Percentiles rank a stretch among this genome's conserved stretches.
Conservation (phyloP, 92 coral and sea anemone species). For the Scolanthus callimorphus region DNA sequence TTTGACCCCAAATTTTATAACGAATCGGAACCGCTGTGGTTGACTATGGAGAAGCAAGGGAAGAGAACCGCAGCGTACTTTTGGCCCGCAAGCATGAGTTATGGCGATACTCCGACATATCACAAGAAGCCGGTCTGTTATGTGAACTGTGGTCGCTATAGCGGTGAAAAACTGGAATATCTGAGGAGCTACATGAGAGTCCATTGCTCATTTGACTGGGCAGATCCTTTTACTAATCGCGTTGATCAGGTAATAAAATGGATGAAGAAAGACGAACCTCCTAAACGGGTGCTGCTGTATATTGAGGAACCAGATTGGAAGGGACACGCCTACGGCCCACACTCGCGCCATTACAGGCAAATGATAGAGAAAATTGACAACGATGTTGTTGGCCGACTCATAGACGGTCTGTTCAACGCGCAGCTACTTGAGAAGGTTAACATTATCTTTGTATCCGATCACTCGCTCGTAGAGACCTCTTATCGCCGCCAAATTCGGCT, state of each 20-base stretch:
- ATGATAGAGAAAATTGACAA: slow-evolving; percentile 59
- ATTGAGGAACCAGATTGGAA: slow-evolving; percentile 54
- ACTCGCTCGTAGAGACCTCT: slow-evolving; percentile 75
- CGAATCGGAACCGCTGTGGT: slow-evolving; percentile 82
- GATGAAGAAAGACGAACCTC: slow-evolving; percentile 63
- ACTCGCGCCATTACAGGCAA: slow-evolving; percentile 32
- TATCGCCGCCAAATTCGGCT: slow-evolving; percentile 57
- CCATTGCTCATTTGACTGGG: slow-evolving; percentile 54
- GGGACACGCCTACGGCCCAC: slow-evolving; percentile 68
- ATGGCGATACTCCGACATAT: slow-evolving; percentile 56
- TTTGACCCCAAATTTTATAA: slow-evolving; percentile 72
- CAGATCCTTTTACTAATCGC: slow-evolving; percentile 45
- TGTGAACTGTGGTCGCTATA: slow-evolving; percentile 38
- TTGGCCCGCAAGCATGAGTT: slow-evolving; percentile 89
- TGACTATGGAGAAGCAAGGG: slow-evolving; percentile 77
- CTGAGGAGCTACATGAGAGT: slow-evolving; percentile 16
- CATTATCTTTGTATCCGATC: slow-evolving; percentile 78
- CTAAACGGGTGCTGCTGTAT: slow-evolving; percentile 58
- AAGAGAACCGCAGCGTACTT: slow-evolving; percentile 71
- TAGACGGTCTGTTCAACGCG: slow-evolving; percentile 47
- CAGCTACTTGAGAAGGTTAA: slow-evolving; percentile 69
- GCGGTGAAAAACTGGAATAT: slow-evolving; percentile 19
- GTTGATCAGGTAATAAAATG: slow-evolving; percentile 74
- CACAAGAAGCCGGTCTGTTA: slow-evolving; percentile 39
- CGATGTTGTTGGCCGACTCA: slow-evolving; percentile 75